phyloP scores from a whole-genome alignment of 2,888 invertebrate species.

The Eilema caniola region DNA sequence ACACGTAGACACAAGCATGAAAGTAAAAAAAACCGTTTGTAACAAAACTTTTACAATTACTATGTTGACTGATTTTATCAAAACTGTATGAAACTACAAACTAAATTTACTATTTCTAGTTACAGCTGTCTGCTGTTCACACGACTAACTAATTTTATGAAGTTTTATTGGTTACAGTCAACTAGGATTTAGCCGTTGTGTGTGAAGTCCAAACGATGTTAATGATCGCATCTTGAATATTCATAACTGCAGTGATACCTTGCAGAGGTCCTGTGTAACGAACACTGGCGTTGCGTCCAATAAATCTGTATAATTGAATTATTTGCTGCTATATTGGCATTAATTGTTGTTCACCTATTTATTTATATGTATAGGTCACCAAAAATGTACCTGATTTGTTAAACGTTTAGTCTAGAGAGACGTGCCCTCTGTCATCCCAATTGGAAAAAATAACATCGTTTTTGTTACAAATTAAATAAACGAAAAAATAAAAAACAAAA shows the following conservation, averaged over 20 bases:
- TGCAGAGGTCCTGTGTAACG: neutral
- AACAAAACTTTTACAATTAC: neutral
- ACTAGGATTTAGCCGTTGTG: neutral
- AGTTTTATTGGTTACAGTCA: neutral
- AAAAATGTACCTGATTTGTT: too few species aligned
- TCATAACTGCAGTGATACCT: neutral
- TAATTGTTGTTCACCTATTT: neutral
- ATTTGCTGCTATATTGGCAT: neutral
- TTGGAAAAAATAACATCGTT: too few species aligned
- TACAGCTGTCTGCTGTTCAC: neutral
- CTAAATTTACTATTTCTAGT: neutral
- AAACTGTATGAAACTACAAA: neutral
- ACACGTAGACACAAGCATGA: neutral
- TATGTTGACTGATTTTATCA: neutral
- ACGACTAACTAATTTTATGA: neutral
- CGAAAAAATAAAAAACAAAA: too few species aligned
- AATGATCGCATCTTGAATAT: neutral
- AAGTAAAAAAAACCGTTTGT: neutral
- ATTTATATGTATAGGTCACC: neutral
- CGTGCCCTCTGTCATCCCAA: too few species aligned
- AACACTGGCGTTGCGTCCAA: neutral
- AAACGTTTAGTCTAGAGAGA: too few species aligned
- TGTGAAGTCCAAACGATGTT: neutral
- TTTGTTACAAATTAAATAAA: too few species aligned
- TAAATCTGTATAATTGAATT: neutral